Conservation (phyloP, 1,140 invertebrate genomes). For the Globodera ellingtonae region DNA sequence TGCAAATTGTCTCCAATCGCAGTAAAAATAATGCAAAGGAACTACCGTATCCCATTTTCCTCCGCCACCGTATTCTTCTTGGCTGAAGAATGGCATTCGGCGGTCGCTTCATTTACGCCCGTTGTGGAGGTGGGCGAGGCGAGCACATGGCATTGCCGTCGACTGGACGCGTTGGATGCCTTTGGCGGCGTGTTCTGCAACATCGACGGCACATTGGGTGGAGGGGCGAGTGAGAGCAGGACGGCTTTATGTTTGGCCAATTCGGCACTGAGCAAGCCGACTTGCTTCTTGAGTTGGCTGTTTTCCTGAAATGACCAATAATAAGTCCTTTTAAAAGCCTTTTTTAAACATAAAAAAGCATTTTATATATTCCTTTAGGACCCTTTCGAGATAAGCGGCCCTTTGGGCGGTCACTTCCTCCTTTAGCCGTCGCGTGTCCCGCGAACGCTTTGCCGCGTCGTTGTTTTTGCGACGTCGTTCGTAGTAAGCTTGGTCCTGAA, state of each 20-base stretch:
- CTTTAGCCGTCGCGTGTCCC: slow-evolving; percentile 83
- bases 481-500: slow-evolving; percentile 77
- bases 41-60: neutral
- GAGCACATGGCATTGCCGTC: neutral
- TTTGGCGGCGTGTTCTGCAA: neutral
- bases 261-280: neutral
- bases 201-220: neutral
- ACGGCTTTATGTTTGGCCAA: neutral
- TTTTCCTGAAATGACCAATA: neutral
- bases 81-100: neutral
- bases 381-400: slow-evolving; percentile 26
- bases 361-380: neutral
- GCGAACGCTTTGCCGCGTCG: slow-evolving; percentile 87
- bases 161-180: neutral
- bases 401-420: slow-evolving; percentile 32
- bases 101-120: neutral
- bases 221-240: neutral
- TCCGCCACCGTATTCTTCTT: neutral
- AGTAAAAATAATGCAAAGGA: too few species aligned
- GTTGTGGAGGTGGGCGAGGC: slow-evolving; percentile 11
- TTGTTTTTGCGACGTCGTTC: slow-evolving; percentile 89
- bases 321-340: neutral
- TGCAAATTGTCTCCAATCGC: neutral
- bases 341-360: too few species aligned
- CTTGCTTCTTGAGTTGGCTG: neutral